Percentiles rank a stretch among this genome's conserved stretches.
Evolutionary conservation across 35 echinoderm and acorn worm species (phyloP).

Genomic region (Amphiura filiformis): DNA sequence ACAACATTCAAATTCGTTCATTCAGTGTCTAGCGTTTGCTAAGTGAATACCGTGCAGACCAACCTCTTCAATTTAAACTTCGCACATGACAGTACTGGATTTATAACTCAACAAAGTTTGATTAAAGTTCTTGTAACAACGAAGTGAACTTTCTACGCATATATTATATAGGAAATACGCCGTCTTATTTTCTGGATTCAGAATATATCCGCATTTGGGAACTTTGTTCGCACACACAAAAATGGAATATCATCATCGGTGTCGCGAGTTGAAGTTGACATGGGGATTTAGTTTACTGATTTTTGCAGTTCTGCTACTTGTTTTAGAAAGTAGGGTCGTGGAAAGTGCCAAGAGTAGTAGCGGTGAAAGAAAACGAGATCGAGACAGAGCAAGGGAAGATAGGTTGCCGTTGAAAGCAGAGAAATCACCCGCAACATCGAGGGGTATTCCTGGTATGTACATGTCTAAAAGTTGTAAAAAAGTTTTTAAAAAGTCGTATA

Average conservation of each 20-base stretch:
- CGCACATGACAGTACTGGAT: background rate
- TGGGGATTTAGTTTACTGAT: too few relatives aligned
- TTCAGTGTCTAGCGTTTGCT: background rate
- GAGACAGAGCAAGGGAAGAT: background rate
- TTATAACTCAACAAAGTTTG: background rate
- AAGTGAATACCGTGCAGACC: too few relatives aligned
- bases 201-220: too few relatives aligned
- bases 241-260: too few relatives aligned
- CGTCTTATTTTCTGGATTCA: too few relatives aligned
- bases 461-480: too few relatives aligned
- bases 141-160: background rate
- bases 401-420: background rate
- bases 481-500: too few relatives aligned
- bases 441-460: background rate
- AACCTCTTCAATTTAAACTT: background rate
- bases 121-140: background rate
- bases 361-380: background rate
- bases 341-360: background rate
- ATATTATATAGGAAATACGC: too few relatives aligned
- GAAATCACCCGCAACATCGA: slow-evolving; percentile 6
- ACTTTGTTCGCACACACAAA: too few relatives aligned
- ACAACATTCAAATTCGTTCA: background rate
- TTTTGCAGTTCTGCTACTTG: too few relatives aligned
- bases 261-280: too few relatives aligned
- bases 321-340: background rate